Conservation (phyloP, 2,797 vertebrate genomes). For the Graptemys geographica region DNA sequence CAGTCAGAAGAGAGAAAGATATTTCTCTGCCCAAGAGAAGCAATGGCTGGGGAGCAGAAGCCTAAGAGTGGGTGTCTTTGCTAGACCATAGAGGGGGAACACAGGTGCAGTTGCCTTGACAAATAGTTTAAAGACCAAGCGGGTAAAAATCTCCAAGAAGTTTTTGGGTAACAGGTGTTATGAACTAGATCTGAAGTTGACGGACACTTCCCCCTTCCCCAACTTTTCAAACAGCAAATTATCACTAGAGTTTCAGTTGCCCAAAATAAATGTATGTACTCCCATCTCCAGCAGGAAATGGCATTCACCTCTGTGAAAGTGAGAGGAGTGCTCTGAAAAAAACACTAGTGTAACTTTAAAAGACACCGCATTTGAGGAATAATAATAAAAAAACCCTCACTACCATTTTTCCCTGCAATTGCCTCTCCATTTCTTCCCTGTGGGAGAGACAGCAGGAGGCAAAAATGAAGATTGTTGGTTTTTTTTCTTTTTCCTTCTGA, state of each 20-base stretch:
- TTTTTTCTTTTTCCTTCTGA: background rate
- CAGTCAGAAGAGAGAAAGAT: background rate
- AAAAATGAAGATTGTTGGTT: background rate
- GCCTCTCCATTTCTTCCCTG: background rate
- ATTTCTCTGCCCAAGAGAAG: background rate
- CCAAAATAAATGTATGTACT: background rate
- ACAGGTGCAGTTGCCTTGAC: background rate
- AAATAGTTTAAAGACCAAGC: background rate
- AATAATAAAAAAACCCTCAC: background rate
- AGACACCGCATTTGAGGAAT: background rate
- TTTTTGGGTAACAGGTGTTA: background rate
- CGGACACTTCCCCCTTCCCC: background rate
- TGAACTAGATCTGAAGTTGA: background rate
- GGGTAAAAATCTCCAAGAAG: background rate
- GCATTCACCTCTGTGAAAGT: background rate
- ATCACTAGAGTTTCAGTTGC: background rate
- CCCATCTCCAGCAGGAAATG: background rate
- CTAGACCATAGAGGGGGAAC: background rate
- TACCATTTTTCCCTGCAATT: background rate
- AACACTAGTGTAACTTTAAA: background rate
- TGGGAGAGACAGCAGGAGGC: background rate
- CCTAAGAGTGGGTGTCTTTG: background rate
- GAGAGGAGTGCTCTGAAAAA: background rate
- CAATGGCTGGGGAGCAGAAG: background rate
- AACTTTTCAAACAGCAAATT: background rate